Evolutionary conservation across 1,140 invertebrate genomes (phyloP), one percentile per base, ranked within the genome.

Genomic region (Myzus persicae): DNA sequence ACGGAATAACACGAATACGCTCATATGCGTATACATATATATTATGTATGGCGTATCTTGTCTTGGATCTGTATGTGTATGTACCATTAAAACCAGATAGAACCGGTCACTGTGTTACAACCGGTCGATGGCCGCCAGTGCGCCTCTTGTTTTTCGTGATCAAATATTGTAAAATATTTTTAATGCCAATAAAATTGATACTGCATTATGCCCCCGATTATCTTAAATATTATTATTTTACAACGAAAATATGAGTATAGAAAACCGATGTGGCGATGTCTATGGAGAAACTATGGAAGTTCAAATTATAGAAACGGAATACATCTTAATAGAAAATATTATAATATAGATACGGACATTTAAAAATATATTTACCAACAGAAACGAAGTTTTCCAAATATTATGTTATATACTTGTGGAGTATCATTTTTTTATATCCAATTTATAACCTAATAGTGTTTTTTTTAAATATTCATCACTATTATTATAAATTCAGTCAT

Each of bases 1-100:
- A 92, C 44, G 91, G 91, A 82, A 81, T 82, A 81, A 82, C 67
- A 46, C 24, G 76, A 44, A 51, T 38, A 48, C 40, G 90, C 40
- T 81, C 36, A 90, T 59, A 90, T 22, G 48, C 31, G 31, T 42
- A 84, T 87, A 38, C 4, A 46, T 89, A 44, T 40, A 40, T 85
- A 84, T 40, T 42, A 54, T 85, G 82, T 88, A 89, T 7, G 48
- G 48, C 46, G 46, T 89, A 89, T 89, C 88, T 81, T 38, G n/a
- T 92, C 91, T 92, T 92, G 67, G 91, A 92, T 92, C 91, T 92
- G 59, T 92, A 76, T 92, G 67, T 92, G 91, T 48, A 81, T 51
- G 91, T 92, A 81, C 67, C 44, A 81, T 92, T 91, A 91, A 91
- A 91, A 91, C 51, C 90, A 76, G 67, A 92, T 92, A 92, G 67